Conservation (phyloP, 2,888 invertebrate species). For the Phyto melanocephala region DNA sequence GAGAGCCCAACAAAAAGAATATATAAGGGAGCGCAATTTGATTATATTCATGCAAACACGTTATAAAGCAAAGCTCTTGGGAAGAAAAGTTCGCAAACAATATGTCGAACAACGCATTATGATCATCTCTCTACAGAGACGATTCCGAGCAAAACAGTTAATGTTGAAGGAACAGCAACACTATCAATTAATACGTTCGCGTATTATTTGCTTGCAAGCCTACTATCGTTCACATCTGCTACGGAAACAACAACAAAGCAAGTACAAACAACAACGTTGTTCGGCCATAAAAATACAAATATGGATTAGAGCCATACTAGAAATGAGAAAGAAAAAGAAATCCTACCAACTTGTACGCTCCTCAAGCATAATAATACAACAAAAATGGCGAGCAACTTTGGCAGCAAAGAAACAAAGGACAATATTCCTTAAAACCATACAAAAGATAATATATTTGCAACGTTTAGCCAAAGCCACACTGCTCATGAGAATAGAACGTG, state of each 20-base stretch:
- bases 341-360: slow-evolving; percentile 65
- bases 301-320: slow-evolving; percentile 72
- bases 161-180: slow-evolving; percentile 68
- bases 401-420: slow-evolving; percentile 68
- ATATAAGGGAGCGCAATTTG: slow-evolving; percentile 68
- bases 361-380: slow-evolving; percentile 71
- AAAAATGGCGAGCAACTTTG: slow-evolving; percentile 74
- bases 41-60: slow-evolving; percentile 72
- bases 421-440: slow-evolving; percentile 62
- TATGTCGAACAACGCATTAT: slow-evolving; percentile 72
- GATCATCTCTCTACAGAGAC: slow-evolving; percentile 72
- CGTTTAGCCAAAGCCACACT: slow-evolving; percentile 76
- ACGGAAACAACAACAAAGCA: slow-evolving; percentile 60
- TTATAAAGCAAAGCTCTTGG: slow-evolving; percentile 69
- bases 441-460: slow-evolving; percentile 77
- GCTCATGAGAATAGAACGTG: slow-evolving; percentile 70
- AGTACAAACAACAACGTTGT: slow-evolving; percentile 47
- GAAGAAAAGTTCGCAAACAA: slow-evolving; percentile 67
- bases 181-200: slow-evolving; percentile 60
- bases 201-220: slow-evolving; percentile 75
- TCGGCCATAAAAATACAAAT: slow-evolving; percentile 71
- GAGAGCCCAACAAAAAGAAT: slow-evolving; percentile 70
- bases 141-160: slow-evolving; percentile 70
- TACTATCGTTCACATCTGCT: slow-evolving; percentile 73
- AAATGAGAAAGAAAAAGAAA: slow-evolving; percentile 67